Percentiles rank a stretch among this genome's conserved stretches.
phyloP scores from a whole-genome alignment of 2,888 invertebrate species.

The Caenorhabditis doughertyi region DNA sequence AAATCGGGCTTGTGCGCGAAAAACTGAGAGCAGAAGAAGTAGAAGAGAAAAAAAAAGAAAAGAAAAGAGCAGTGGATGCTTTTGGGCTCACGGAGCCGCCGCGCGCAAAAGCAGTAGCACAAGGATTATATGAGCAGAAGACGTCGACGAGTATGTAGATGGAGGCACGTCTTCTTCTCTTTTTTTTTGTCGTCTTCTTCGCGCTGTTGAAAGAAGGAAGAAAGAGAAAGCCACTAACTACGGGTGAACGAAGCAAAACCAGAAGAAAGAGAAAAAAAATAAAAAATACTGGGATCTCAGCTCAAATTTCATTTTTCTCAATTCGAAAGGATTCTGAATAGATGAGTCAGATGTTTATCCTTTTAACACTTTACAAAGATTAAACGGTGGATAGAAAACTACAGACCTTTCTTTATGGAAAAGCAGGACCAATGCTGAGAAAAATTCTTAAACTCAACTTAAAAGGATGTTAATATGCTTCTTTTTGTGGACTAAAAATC shows the following conservation, averaged over 20 bases:
- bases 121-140: slow-evolving; percentile 62
- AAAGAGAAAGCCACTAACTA: slow-evolving; percentile 51
- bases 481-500: too few species aligned
- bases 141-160: slow-evolving; percentile 40
- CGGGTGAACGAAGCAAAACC: slow-evolving; percentile 48
- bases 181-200: slow-evolving; percentile 53
- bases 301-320: slow-evolving; percentile 44
- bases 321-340: not conserved
- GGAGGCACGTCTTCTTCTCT: slow-evolving; percentile 49
- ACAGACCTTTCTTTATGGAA: too few species aligned
- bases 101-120: slow-evolving; percentile 52
- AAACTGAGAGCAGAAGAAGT: slow-evolving; percentile 48
- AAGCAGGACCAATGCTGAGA: too few species aligned
- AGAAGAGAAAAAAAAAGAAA: slow-evolving; percentile 23
- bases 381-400: too few species aligned
- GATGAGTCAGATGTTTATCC: slow-evolving; percentile 8
- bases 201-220: slow-evolving; percentile 41
- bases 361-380: too few species aligned
- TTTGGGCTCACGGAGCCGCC: slow-evolving; percentile 39
- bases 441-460: too few species aligned
- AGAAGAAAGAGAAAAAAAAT: slow-evolving; percentile 26
- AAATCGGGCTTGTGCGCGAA: slow-evolving; percentile 47
- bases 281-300: slow-evolving; percentile 21
- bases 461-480: too few species aligned
- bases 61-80: slow-evolving; percentile 55